Evolutionary conservation across 2,113 vertebrate species (phyloP).

Genomic region (Platichthys flesus): DNA sequence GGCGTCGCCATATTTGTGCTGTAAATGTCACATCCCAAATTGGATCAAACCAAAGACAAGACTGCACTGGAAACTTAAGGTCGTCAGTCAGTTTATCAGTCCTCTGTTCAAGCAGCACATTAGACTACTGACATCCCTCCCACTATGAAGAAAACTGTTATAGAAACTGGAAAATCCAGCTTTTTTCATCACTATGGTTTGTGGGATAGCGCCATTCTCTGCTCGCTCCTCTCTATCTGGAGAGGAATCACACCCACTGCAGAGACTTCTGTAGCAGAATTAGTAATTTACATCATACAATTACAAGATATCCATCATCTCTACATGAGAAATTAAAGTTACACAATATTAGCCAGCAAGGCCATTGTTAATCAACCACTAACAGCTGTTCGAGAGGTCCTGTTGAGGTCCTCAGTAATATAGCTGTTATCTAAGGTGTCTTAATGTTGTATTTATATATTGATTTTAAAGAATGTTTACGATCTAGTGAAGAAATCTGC

Average conservation of each 20-base stretch:
- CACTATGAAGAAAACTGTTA: no score
- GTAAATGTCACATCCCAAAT: no score
- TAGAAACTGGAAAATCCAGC: no score
- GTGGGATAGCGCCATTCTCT: no score
- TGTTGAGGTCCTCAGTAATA: background rate
- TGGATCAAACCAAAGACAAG: no score
- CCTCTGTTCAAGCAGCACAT: no score
- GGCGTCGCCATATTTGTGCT: no score
- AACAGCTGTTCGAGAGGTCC: background rate
- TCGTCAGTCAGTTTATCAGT: no score
- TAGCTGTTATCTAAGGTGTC: background rate
- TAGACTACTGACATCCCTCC: no score
- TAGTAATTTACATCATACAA: background rate
- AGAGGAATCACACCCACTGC: background rate
- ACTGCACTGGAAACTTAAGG: no score
- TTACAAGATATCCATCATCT: background rate
- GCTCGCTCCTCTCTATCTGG: no score
- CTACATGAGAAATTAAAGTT: background rate
- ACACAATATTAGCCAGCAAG: background rate
- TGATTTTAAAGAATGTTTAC: background rate
- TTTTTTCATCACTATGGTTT: no score
- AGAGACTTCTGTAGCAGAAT: background rate
- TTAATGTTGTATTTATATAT: background rate
- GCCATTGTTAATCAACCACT: background rate
- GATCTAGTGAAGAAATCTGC: slow-evolving; percentile 24